Base-by-base conservation (phyloP, 2,113 vertebrate species). In the Austrofundulus limnaeus region DNA sequence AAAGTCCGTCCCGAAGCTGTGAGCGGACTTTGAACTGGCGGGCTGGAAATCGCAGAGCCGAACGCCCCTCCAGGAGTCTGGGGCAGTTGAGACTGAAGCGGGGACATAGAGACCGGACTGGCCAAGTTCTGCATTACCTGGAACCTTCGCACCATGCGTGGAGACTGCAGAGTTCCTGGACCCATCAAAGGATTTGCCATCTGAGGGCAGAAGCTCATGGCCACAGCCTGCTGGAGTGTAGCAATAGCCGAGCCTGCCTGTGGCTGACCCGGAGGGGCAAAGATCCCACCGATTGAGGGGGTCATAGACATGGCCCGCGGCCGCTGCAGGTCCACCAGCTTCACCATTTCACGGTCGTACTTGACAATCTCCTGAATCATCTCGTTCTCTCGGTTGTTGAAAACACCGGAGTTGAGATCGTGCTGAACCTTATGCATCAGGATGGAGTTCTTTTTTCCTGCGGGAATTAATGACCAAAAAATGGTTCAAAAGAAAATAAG, bases 301-400 rank as follows among this genome's bases (percentile, higher is more conserved):
- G 92, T 92, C 86, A 91, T 92, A 42, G 95, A 95, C 85, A 97
- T 88, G 62, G 95, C 94, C 0, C 91, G 89, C 0, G 94, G 94
- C 25, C 94, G 93, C 87, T 94, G 95, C 68, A 95, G 91, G 76
- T 96, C 96, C 0, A 96, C 94, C 72, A 94, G 92, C 86, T 97
- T 96, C 60, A 94, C 96, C 96, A 99, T 99, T 88, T 99, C 96
- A 14, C 97, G 94, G 88, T 99, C 97, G 0, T 98, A 98, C 88
- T 98, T 98, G 70, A 99, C 96, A 0, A 99, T 99, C 92, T 98
- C 96, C 81, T 98, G 96, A 84, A 98, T 98, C 92, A 98, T 96
- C 80, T 98, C 96, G 2, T 98, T 98, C 85, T 99, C 97, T 62
- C 85, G 93, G 91, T 98, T 98, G 92, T 99, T 99, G 89, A 98